These are phyloP conservation scores for Drosophila stalkeri DNA, from an alignment of 2,888 invertebrate genomes.

Conservation along the genomic window DNA sequence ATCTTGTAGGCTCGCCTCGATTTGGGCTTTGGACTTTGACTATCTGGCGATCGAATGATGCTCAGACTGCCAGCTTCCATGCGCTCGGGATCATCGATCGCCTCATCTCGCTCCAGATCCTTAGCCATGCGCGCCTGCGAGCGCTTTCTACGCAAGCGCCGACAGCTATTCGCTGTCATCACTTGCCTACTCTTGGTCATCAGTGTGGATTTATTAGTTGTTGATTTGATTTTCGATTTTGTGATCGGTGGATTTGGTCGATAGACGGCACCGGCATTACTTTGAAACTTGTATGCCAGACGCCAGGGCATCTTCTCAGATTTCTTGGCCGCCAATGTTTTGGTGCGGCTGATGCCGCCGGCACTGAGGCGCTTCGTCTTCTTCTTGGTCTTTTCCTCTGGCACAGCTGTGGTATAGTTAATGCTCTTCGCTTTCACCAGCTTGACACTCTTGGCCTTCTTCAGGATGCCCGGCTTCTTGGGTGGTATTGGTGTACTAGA, in stretches of 20 bases:
- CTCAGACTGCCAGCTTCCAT: conserved; percentile 26
- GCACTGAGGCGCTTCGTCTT: conserved; percentile 26
- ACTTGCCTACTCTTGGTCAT: too few relatives aligned
- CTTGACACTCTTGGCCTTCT: conserved; percentile 1
- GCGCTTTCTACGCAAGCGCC: conserved; percentile 10
- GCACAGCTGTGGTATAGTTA: neutral
- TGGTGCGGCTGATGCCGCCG: conserved; percentile 15
- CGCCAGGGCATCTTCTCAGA: conserved; percentile 5
- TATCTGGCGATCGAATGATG: neutral
- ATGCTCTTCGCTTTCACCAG: neutral
- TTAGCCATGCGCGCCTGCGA: conserved; percentile 30
- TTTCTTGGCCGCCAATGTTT: neutral
- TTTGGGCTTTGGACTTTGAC: neutral
- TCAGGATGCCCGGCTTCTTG: neutral
- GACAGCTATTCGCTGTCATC: neutral
- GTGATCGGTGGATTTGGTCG: neutral
- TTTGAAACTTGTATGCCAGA: conserved; percentile 22
- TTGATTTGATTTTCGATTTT: neutral
- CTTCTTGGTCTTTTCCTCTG: neutral
- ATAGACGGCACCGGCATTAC: conserved; percentile 21
- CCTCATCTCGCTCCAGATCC: conserved; percentile 45
- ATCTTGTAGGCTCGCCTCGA: conserved; percentile 25
- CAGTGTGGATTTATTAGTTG: neutral
- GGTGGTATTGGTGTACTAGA: too few relatives aligned
- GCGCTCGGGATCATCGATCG: conserved; percentile 53